Conservation (phyloP, 2,113 vertebrate species). For the Holacanthus passer region DNA sequence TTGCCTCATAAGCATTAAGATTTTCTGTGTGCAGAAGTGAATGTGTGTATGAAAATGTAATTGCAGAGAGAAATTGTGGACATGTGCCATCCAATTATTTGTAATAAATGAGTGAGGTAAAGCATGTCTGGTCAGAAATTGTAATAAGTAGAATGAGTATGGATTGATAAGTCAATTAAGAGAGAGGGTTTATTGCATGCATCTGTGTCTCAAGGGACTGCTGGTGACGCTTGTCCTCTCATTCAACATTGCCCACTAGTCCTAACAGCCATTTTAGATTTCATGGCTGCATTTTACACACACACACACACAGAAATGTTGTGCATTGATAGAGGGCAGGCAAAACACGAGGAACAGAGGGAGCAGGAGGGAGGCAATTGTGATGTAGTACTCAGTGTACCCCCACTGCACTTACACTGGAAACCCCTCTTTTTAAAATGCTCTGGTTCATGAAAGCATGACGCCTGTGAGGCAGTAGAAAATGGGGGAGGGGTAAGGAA, state of each 20-base stretch:
- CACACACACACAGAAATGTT: conserved; percentile 18
- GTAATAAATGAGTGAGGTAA: background rate
- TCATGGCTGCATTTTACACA: conserved; percentile 42
- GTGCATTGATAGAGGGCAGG: conserved; percentile 5
- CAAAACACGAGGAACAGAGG: background rate
- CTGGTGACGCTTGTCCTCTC: conserved; percentile 41
- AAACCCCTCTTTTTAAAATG: conserved; percentile 73
- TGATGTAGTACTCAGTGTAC: conserved; percentile 37
- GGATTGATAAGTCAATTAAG: conserved; percentile 8
- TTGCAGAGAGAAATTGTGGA: background rate
- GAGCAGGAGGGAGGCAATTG: background rate
- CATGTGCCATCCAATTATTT: background rate
- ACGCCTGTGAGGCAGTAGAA: conserved; percentile 76
- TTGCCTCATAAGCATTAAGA: background rate
- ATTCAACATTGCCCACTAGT: conserved; percentile 54
- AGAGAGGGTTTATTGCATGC: conserved; percentile 31
- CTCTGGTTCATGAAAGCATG: conserved; percentile 65
- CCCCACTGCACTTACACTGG: conserved; percentile 52
- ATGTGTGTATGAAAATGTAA: background rate
- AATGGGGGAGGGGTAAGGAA: conserved; percentile 82
- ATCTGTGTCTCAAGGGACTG: conserved; percentile 41
- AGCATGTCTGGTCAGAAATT: background rate
- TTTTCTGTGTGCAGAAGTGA: background rate
- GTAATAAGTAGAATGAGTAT: background rate
- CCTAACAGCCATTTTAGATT: conserved; percentile 82